These are phyloP conservation scores for Phocoena sinus DNA, from an alignment of 2,113 vertebrate genomes.

Conservation along the genomic window DNA sequence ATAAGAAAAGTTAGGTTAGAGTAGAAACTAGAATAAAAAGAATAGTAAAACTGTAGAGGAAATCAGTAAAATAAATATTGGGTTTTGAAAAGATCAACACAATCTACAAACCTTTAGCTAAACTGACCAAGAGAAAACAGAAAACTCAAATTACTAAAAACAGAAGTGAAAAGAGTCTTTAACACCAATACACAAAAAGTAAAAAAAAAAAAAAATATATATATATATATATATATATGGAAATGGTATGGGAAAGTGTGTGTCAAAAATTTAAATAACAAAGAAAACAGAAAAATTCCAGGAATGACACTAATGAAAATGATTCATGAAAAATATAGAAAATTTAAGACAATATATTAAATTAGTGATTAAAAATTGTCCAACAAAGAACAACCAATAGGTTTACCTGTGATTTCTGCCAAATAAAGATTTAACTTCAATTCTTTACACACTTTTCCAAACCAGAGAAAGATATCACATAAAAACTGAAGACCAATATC, in stretches of 20 bases:
- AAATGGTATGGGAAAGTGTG: background rate
- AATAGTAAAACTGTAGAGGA: background rate
- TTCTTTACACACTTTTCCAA: background rate
- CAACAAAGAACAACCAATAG: too few relatives aligned
- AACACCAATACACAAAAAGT: too few relatives aligned
- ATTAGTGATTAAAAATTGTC: background rate
- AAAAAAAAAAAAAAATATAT: too few relatives aligned
- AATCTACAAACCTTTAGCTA: too few relatives aligned
- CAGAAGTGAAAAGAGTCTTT: too few relatives aligned
- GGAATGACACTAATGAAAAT: background rate
- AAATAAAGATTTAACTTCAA: background rate
- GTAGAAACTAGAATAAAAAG: background rate
- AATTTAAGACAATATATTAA: background rate
- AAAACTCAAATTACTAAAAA: too few relatives aligned
- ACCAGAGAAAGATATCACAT: background rate
- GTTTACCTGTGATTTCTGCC: background rate
- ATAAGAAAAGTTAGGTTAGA: background rate
- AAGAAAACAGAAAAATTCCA: background rate
- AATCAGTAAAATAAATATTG: background rate
- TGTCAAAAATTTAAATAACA: background rate
- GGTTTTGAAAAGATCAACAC: background rate
- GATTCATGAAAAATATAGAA: background rate
- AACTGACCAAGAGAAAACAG: too few relatives aligned
- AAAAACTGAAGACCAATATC: background rate
- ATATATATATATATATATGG: too few relatives aligned